phyloP scores from a whole-genome alignment of 1,140 invertebrate species.

The Eriocheir sinensis region DNA sequence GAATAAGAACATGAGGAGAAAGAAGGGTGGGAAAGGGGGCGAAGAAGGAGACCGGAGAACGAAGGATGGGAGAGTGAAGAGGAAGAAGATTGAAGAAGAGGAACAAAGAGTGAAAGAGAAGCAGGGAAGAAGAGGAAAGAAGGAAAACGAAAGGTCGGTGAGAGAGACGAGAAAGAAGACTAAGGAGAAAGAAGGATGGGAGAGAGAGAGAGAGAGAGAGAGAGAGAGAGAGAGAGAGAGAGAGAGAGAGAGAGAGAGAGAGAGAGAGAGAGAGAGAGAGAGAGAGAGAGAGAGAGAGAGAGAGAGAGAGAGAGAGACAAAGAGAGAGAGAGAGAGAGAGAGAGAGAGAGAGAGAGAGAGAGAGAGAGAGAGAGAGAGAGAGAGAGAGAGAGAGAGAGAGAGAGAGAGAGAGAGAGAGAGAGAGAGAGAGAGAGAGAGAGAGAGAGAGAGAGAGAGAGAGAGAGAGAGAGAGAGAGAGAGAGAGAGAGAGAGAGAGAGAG shows the following conservation, averaged over 20 bases:
- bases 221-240: constrained; percentile 64
- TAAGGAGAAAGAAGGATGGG: constrained; percentile 14
- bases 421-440: constrained; percentile 62
- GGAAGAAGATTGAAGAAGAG: background rate
- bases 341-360: constrained; percentile 50
- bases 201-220: constrained; percentile 55
- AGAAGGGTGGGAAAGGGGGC: too few species aligned
- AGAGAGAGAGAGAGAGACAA: background rate
- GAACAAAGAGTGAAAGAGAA: background rate
- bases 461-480: constrained; percentile 45
- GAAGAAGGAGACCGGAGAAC: background rate
- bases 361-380: constrained; percentile 54
- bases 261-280: background rate
- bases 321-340: constrained; percentile 27
- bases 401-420: constrained; percentile 67
- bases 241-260: background rate
- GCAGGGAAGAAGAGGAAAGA: background rate
- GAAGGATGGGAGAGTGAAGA: background rate
- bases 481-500: background rate
- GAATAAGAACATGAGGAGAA: too few species aligned
- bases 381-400: constrained; percentile 67
- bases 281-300: background rate
- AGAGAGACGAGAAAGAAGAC: background rate
- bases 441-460: constrained; percentile 58
- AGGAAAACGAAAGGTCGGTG: background rate